Percentiles rank a stretch among this genome's conserved stretches.
These are phyloP conservation scores for Ascaphus truei DNA, from an alignment of 2,113 vertebrate species.

Conservation along the genomic window DNA sequence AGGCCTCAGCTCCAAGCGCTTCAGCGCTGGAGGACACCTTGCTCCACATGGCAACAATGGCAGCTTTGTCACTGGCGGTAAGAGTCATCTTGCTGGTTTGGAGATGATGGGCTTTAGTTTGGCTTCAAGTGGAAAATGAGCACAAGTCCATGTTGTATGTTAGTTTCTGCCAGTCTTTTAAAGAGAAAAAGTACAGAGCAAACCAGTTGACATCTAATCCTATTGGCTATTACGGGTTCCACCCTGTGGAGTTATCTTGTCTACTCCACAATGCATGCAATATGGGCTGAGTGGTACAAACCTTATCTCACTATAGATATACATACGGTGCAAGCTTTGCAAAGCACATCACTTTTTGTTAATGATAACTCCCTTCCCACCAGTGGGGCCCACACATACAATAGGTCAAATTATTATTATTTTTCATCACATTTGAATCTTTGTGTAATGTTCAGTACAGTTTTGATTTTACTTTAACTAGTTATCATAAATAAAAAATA, in stretches of 20 bases:
- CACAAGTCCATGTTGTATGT: conserved; percentile 4
- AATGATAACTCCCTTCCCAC: background rate
- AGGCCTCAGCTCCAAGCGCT: conserved; percentile 49
- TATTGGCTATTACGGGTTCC: background rate
- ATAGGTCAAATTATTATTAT: too few species aligned
- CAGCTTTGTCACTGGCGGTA: conserved; percentile 51
- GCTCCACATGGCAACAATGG: conserved; percentile 43
- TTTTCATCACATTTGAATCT: too few species aligned
- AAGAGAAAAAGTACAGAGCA: conserved; percentile 21
- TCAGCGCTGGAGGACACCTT: conserved; percentile 46
- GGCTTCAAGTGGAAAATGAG: background rate
- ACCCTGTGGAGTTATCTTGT: background rate
- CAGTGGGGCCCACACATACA: too few species aligned
- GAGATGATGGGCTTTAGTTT: background rate
- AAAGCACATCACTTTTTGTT: background rate
- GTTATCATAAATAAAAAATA: too few species aligned
- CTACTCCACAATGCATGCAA: background rate
- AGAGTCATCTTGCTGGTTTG: conserved; percentile 54
- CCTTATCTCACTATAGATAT: background rate
- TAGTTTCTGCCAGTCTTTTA: conserved; percentile 43
- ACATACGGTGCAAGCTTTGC: background rate
- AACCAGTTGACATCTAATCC: background rate
- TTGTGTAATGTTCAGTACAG: too few species aligned
- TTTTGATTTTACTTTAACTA: too few species aligned
- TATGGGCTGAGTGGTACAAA: background rate